Evolutionary conservation across 1,140 invertebrate species (phyloP), one percentile per base, ranked within the genome.

Genomic region (Zaprionus ornatus): DNA sequence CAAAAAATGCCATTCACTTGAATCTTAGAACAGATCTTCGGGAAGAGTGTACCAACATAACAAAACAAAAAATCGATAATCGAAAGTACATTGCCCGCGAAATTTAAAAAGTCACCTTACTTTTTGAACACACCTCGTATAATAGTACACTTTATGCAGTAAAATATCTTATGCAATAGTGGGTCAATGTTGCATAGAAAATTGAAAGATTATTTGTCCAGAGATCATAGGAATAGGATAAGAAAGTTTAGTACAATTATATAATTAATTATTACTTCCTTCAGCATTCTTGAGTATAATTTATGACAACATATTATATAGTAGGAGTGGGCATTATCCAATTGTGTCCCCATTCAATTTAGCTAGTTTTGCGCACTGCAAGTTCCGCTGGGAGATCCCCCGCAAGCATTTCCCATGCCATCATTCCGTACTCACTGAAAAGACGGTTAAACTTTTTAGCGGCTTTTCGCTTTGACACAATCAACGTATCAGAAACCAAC

Each of bases 391-490:
- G 27, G 61, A 71, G 61, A 64, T 37, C 32, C 32, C 19, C 55
- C 45, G 25, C 40, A 61, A 62, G 57, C 57, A 61, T 62, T 77
- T 66, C 40, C 61, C 62, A 61, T 61, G 55, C 29, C 42, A 35
- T 37, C 56, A 21, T 65, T 54, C 17, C 37, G 45, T 12, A n/a
- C 37, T 12, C 23, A 54, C 45, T 4, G 19, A 21, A 60, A 55
- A 77, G 45, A 61, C 62, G 71, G 68, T 60, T 64, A n/a, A 60
- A 76, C 56, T 72, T 83, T 77, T 76, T 74, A 70, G 74, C 84
- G 84, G 84, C 84, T 74, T 88, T 90, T 79, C 68, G 81, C 85
- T 90, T 90, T 90, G 85, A 90, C 85, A 90, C 77, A 90, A 90
- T 90, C 79, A 90, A 90, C 79, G 55, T n/a, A n/a, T n/a, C n/a